These are phyloP conservation scores for Drosophila azteca DNA, from an alignment of 1,140 invertebrate genomes.

Conservation along the genomic window DNA sequence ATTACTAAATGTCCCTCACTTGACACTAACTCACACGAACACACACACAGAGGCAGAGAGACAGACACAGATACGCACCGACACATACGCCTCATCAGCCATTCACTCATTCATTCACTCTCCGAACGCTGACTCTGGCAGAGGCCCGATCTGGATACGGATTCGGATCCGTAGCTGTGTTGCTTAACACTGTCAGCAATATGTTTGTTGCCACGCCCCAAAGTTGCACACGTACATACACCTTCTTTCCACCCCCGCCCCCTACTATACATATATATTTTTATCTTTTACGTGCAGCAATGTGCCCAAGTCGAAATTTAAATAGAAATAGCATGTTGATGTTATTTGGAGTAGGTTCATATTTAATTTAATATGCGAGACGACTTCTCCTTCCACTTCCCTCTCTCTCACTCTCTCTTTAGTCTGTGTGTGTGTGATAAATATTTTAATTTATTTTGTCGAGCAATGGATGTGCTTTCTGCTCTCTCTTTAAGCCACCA, in stretches of 20 bases:
- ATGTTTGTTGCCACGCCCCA: slow-evolving; percentile 65
- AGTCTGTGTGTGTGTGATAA: slow-evolving; percentile 32
- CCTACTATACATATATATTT: slow-evolving; percentile 46
- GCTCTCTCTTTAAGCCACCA: slow-evolving; percentile 6
- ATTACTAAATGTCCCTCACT: slow-evolving; percentile 82
- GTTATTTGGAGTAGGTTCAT: slow-evolving; percentile 76
- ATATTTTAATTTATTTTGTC: slow-evolving; percentile 71
- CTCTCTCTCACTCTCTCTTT: slow-evolving; percentile 10
- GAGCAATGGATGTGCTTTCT: not conserved
- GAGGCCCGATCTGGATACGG: not conserved
- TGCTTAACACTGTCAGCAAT: slow-evolving; percentile 72
- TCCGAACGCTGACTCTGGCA: slow-evolving; percentile 24
- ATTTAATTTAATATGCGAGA: slow-evolving; percentile 74
- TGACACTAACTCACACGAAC: slow-evolving; percentile 68
- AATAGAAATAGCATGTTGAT: slow-evolving; percentile 79
- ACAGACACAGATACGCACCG: slow-evolving; percentile 10
- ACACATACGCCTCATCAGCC: slow-evolving; percentile 52
- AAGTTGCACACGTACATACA: slow-evolving; percentile 43
- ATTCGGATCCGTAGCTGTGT: slow-evolving; percentile 39
- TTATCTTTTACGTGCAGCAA: slow-evolving; percentile 77
- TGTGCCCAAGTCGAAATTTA: slow-evolving; percentile 70
- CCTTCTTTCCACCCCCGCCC: not conserved
- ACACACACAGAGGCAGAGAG: slow-evolving; percentile 10
- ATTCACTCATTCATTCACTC: slow-evolving; percentile 61
- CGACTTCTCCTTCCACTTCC: not conserved